These are phyloP conservation scores for Acromyrmex echinatior DNA, from an alignment of 1,140 invertebrate genomes.

Conservation along the genomic window DNA sequence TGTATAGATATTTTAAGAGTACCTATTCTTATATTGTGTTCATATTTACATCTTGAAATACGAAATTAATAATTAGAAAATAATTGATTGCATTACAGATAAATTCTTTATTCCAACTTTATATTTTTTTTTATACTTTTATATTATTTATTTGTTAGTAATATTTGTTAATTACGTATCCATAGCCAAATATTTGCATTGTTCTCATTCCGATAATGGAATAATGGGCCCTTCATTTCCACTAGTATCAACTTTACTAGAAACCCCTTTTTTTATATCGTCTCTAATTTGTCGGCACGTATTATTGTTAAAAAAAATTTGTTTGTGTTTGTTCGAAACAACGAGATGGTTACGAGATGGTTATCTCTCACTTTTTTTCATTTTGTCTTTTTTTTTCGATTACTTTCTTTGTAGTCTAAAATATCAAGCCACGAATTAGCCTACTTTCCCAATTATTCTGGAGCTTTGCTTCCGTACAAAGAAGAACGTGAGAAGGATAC, in stretches of 20 bases:
- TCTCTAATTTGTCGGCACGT: neutral
- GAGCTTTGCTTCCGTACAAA: slow-evolving; percentile 19
- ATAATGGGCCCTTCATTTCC: neutral
- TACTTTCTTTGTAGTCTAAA: slow-evolving; percentile 19
- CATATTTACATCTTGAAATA: neutral
- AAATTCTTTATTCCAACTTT: neutral
- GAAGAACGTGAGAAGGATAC: neutral
- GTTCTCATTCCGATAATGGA: neutral
- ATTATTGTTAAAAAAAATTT: slow-evolving; percentile 2
- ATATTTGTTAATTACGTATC: slow-evolving; percentile 53
- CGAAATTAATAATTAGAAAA: neutral
- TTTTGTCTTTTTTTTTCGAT: neutral
- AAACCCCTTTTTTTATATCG: neutral
- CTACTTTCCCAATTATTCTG: slow-evolving; percentile 41
- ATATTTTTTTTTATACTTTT: neutral
- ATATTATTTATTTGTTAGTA: slow-evolving; percentile 19
- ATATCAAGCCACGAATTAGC: slow-evolving; percentile 32
- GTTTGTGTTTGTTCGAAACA: neutral
- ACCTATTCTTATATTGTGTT: too few relatives aligned
- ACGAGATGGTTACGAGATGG: neutral
- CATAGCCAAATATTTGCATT: neutral
- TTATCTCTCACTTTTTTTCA: neutral
- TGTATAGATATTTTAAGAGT: neutral
- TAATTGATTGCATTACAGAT: neutral
- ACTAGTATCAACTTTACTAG: neutral